Percentiles rank a stretch among this genome's conserved stretches.
Conservation (phyloP, 2,888 invertebrate genomes). For the Patella depressa region DNA sequence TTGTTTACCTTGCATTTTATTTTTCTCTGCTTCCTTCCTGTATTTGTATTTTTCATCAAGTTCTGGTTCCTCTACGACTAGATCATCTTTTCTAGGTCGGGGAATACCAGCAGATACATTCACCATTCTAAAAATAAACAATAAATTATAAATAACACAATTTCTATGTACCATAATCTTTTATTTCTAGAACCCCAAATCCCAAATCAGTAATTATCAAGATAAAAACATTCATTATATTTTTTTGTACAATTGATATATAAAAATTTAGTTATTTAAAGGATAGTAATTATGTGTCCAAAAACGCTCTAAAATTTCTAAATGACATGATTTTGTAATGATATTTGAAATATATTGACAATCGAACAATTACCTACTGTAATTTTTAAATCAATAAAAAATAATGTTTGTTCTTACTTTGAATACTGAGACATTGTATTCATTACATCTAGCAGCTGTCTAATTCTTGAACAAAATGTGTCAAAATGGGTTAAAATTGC, state of each 20-base stretch:
- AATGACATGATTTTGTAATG: too few species aligned
- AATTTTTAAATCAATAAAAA: too few species aligned
- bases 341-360: too few species aligned
- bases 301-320: too few species aligned
- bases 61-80: slow-evolving; percentile 56
- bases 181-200: too few species aligned
- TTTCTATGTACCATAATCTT: too few species aligned
- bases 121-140: slow-evolving; percentile 50
- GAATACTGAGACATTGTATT: slow-evolving; percentile 66
- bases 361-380: too few species aligned
- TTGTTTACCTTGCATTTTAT: background rate
- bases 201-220: too few species aligned
- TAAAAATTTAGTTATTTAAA: too few species aligned
- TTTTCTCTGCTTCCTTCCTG: slow-evolving; percentile 42
- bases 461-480: slow-evolving; percentile 63
- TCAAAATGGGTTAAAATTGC: slow-evolving; percentile 68
- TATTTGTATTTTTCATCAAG: slow-evolving; percentile 52
- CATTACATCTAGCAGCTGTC: slow-evolving; percentile 68
- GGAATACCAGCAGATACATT: slow-evolving; percentile 60
- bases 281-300: too few species aligned
- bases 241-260: too few species aligned
- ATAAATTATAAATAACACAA: background rate
- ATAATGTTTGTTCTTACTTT: slow-evolving; percentile 49
- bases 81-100: slow-evolving; percentile 65
- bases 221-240: too few species aligned